Evolutionary conservation across 2,888 invertebrate genomes (phyloP).

Genomic region (Caenorhabditis sp.): DNA sequence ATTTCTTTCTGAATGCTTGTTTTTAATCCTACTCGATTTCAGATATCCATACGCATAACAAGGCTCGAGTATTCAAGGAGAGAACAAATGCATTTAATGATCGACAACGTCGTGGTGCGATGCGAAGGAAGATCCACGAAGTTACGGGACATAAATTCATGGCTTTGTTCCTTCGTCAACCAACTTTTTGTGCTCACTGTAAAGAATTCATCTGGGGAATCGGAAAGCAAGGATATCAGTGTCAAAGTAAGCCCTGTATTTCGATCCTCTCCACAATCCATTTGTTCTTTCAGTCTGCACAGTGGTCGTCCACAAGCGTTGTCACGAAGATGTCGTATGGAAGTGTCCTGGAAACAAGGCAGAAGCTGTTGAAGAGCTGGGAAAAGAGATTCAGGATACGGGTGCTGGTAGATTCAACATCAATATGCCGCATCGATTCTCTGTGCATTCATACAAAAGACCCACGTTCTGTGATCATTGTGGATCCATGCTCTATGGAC

Average conservation of each 20-base stretch:
- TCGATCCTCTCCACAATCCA: too few relatives aligned
- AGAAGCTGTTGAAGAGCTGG: conserved; percentile 77
- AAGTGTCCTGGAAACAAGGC: conserved; percentile 97
- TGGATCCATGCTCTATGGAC: conserved; percentile 96
- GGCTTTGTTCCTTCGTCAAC: conserved; percentile 98
- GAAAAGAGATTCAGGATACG: conserved; percentile 70
- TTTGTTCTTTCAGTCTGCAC: conserved; percentile 93
- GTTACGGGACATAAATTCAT: conserved; percentile 99
- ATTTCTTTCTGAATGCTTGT: neutral
- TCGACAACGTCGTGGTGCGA: conserved; percentile 94
- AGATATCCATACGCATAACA: conserved; percentile 70
- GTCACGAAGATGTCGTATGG: conserved; percentile 96
- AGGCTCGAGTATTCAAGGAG: conserved; percentile 93
- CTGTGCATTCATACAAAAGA: conserved; percentile 95
- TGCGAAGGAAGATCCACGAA: conserved; percentile 95
- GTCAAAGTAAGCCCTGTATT: conserved; percentile 84
- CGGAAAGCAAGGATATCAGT: conserved; percentile 86
- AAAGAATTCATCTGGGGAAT: conserved; percentile 96
- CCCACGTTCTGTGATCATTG: conserved; percentile 99
- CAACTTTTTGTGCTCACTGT: conserved; percentile 99
- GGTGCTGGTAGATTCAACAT: conserved; percentile 91
- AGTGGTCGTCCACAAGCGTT: conserved; percentile 99
- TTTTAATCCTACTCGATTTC: neutral
- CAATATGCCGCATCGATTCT: conserved; percentile 96
- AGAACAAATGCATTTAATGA: conserved; percentile 90